Conservation (phyloP, 2,113 vertebrate species). For the Neogobius melanostomus region DNA sequence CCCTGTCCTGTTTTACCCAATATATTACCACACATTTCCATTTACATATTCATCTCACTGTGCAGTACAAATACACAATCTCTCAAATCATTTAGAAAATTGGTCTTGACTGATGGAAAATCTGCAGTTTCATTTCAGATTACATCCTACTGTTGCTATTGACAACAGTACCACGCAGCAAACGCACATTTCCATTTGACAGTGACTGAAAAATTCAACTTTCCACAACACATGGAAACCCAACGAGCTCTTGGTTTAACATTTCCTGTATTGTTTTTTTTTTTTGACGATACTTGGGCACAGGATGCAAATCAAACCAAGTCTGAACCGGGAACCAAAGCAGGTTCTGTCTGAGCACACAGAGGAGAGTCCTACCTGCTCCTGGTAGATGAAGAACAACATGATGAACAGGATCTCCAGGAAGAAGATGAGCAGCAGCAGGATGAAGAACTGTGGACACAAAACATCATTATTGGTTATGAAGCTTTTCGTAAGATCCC, state of each 20-base stretch:
- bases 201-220: too few relatives aligned
- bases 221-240: too few relatives aligned
- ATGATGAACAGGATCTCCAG: slow-evolving; percentile 88
- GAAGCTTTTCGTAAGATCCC: neutral
- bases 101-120: neutral
- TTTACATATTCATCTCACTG: neutral
- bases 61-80: slow-evolving; percentile 9
- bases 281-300: too few relatives aligned
- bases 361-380: slow-evolving; percentile 81
- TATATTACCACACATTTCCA: neutral
- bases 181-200: too few relatives aligned
- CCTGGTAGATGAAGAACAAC: slow-evolving; percentile 94
- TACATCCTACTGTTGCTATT: neutral
- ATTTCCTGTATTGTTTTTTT: too few relatives aligned
- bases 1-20: neutral
- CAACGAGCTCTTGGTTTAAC: too few relatives aligned
- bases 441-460: slow-evolving; percentile 89
- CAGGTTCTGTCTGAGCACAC: neutral
- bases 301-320: too few relatives aligned
- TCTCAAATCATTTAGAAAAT: neutral
- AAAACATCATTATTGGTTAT: neutral
- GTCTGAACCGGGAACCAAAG: too few relatives aligned
- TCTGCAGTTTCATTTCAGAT: neutral
- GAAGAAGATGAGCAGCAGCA: slow-evolving; percentile 92
- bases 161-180: too few relatives aligned